Percentiles rank a stretch among this genome's conserved stretches.
phyloP scores from a whole-genome alignment of 2,113 vertebrate genomes.

The Melozone crissalis region DNA sequence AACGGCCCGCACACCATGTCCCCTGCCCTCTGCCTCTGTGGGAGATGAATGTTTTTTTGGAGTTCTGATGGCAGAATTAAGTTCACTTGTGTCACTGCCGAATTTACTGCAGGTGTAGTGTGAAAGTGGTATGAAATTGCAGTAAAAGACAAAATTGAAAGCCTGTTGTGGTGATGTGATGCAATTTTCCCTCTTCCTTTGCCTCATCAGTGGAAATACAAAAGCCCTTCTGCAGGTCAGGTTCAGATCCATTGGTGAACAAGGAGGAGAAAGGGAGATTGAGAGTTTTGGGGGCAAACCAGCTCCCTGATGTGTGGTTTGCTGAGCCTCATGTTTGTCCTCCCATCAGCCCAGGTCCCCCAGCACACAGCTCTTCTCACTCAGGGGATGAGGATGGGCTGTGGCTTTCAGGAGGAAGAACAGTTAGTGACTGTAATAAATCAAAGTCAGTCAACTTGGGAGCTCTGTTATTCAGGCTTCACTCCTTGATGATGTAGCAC shows the following conservation, averaged over 20 bases:
- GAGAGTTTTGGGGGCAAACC: not conserved
- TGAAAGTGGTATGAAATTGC: not conserved
- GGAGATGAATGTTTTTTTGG: rapidly evolving
- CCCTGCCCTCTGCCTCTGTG: not conserved
- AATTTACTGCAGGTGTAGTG: not conserved
- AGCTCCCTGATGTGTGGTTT: not conserved
- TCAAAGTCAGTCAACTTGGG: not conserved
- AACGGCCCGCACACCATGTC: rapidly evolving
- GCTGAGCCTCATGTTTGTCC: not conserved
- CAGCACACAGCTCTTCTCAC: rapidly evolving
- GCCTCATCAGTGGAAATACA: not conserved
- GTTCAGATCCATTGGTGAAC: not conserved
- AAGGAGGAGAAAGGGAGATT: not conserved
- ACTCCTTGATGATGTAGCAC: not conserved
- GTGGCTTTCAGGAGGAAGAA: not conserved
- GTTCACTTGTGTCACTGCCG: not conserved
- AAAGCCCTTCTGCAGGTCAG: not conserved
- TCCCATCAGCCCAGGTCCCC: not conserved
- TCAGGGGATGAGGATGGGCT: not conserved
- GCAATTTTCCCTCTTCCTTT: not conserved
- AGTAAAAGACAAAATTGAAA: not conserved
- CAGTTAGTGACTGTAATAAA: not conserved
- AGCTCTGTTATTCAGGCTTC: not conserved
- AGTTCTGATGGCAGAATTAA: not conserved
- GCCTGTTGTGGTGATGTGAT: not conserved